A percentile compares a stretch with the other conserved stretches of the same genome.
Evolutionary conservation across 2,888 invertebrate genomes (phyloP).

Genomic region (Yponomeuta evonymella): DNA sequence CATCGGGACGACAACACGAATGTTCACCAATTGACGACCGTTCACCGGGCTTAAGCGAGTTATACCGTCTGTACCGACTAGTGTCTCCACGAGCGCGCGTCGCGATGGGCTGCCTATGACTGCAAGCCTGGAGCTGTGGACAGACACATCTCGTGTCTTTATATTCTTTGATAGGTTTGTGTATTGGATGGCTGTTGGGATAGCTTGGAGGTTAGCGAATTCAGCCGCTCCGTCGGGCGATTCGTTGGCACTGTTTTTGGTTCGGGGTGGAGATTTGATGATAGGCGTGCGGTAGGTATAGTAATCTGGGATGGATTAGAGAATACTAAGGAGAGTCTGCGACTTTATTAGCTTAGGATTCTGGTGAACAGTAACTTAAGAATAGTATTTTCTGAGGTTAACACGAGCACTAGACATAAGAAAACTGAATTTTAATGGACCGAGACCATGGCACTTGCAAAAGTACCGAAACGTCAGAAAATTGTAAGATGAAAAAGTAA

Average conservation of each 20-base stretch:
- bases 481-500: too few species aligned
- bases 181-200: not conserved
- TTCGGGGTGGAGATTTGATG: not conserved
- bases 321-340: too few species aligned
- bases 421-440: too few species aligned
- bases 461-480: too few species aligned
- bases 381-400: too few species aligned
- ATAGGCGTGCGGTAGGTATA: too few species aligned
- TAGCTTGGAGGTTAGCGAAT: not conserved
- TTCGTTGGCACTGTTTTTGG: not conserved
- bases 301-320: too few species aligned
- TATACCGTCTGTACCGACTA: not conserved
- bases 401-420: too few species aligned
- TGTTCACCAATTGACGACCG: conserved; percentile 19
- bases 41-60: conserved; percentile 11
- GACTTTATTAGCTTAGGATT: too few species aligned
- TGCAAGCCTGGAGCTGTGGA: conserved; percentile 9
- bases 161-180: not conserved
- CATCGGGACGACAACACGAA: conserved; percentile 18
- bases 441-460: too few species aligned
- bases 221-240: not conserved
- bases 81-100: conserved; percentile 3
- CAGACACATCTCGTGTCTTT: not conserved
- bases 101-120: not conserved
- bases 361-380: too few species aligned